These are phyloP conservation scores for Styela clava DNA, from an alignment of 23 tunicate species.

Conservation along the genomic window DNA sequence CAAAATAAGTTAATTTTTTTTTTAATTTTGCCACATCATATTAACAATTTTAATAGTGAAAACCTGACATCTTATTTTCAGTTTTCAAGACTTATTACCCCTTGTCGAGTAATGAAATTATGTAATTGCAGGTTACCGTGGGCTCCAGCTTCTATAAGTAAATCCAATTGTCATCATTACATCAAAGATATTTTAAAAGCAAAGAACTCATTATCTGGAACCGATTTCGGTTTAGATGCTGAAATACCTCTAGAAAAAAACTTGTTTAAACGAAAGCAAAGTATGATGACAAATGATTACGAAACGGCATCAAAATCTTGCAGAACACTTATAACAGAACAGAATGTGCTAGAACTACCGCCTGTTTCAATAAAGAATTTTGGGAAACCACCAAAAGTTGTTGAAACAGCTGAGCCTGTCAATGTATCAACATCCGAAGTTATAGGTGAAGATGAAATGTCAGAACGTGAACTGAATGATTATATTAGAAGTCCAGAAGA, in stretches of 20 bases:
- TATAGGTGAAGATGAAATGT: not conserved
- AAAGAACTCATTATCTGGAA: not conserved
- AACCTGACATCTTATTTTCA: no score
- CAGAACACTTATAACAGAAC: not conserved
- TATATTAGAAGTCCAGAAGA: not conserved
- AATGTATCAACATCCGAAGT: not conserved
- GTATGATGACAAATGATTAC: no score
- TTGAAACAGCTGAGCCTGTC: not conserved
- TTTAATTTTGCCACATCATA: no score
- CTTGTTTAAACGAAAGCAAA: not conserved
- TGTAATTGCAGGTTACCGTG: not conserved
- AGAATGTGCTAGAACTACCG: not conserved
- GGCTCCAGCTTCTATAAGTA: not conserved
- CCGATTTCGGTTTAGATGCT: not conserved
- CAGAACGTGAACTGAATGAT: not conserved
- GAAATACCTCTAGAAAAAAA: not conserved
- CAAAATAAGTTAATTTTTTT: no score
- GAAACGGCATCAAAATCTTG: not conserved
- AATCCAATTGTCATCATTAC: not conserved
- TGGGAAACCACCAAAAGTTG: not conserved
- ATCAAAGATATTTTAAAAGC: not conserved
- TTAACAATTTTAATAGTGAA: no score
- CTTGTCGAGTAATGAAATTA: no score
- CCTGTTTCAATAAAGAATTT: not conserved
- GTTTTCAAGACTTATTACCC: no score